Percentiles rank a stretch among this genome's conserved stretches.
phyloP scores from a whole-genome alignment of 2,888 invertebrate species.

The Girardia tigrina region DNA sequence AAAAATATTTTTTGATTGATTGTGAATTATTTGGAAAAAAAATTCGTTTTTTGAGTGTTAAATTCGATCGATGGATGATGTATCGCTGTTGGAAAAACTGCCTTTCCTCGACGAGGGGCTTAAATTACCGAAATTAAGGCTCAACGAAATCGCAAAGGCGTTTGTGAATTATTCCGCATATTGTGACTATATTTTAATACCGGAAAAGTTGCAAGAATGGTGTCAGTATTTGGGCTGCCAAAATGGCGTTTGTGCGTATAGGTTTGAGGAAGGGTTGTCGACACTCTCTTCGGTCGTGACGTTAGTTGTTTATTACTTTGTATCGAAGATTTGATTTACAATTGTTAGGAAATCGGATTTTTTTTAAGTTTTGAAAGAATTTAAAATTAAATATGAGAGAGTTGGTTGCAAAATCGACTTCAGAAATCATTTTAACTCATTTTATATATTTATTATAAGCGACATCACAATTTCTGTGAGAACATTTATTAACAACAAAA shows the following conservation, averaged over 20 bases:
- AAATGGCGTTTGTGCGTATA: neutral
- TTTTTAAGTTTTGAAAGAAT: no score
- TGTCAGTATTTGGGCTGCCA: neutral
- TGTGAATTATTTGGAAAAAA: neutral
- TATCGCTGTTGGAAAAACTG: neutral
- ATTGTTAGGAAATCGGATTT: no score
- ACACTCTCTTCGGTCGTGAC: neutral
- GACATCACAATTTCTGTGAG: no score
- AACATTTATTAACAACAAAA: no score
- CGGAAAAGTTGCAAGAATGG: neutral
- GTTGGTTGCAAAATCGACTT: no score
- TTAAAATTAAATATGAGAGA: no score
- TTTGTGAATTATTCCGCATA: constrained; percentile 1
- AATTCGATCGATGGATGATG: no score
- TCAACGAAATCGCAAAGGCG: neutral
- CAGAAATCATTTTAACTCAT: no score
- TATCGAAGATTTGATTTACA: no score
- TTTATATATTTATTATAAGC: no score
- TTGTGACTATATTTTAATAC: neutral
- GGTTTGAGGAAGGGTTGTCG: neutral
- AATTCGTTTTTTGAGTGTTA: no score
- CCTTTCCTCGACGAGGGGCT: neutral
- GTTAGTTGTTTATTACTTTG: neutral
- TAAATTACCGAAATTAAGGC: neutral
- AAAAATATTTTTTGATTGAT: no score